Base-by-base conservation (phyloP, 2,888 invertebrate genomes). In the Neoscelio sp. region DNA sequence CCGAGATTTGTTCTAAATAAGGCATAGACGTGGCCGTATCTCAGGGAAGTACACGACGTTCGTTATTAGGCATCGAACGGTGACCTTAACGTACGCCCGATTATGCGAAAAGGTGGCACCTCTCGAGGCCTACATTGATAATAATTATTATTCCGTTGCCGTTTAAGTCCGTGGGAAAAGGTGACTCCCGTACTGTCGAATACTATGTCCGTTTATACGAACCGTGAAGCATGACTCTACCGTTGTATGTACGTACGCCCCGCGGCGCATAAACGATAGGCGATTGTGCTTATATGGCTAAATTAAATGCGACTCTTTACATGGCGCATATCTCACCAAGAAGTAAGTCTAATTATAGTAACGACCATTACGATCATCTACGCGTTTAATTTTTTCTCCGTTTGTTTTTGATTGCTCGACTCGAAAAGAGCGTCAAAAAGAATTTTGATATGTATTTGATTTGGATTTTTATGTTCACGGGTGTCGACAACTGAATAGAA, bases 261-360 rank as follows among this genome's bases (percentile, higher is more conserved):
- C 60, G 65, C 68, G 77, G 78, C 73, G 67, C 50, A 64, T 68
- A 78, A 74, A 62, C 64, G 78, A 73, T 78, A 73, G 48, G 26
- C 67, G 58, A 68, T 78, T 58, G 64, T 74, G 65, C 78, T 70
- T 78, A 78, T 78, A 78, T 46, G 78, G 78, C 68, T 78, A 78
- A 74, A 78, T 78, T 74, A 74, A 74, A 74, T 74, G 68, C 74
- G 67, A 74, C 73, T 62, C 52, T 67, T 77, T 78, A 73, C 60
- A 73, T 35, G 68, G 54, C 52, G 35, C 42, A 74, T 78, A 74
- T 70, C 68, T 70, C 70, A 65, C 58, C 42, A 44, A 70, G 58
- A 74, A 64, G 48, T 56, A 40, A 68, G 44, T 71, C 65, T 75
- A 75, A 70, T 74, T 74, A 70, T 65, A 74, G 58, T 52, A 52